A percentile compares a stretch with the other conserved stretches of the same genome.
Conservation (phyloP, 2,113 vertebrate species). For the Spilogale gracilis region DNA sequence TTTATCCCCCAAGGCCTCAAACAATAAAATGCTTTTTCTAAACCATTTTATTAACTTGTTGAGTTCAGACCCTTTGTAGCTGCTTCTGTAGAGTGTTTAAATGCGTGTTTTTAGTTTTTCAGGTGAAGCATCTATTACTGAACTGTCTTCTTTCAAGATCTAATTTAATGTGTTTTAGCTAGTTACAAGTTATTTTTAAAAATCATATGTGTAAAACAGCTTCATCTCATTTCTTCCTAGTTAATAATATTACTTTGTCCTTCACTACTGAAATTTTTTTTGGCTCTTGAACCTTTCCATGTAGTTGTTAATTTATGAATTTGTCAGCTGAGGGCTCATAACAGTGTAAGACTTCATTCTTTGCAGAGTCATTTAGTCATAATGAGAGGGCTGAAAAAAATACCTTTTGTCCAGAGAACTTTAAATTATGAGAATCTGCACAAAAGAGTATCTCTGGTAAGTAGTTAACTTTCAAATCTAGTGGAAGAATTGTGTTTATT, state of each 20-base stretch:
- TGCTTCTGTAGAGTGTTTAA: conserved; percentile 58
- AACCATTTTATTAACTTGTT: conserved; percentile 45
- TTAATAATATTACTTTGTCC: conserved; percentile 40
- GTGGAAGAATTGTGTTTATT: conserved; percentile 74
- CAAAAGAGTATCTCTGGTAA: conserved; percentile 74
- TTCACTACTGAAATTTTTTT: neutral
- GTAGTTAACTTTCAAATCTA: conserved; percentile 71
- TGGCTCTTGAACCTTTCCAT: neutral
- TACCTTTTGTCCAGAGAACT: conserved; percentile 38
- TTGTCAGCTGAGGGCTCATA: neutral
- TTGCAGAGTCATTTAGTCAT: conserved; percentile 12
- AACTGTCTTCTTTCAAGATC: conserved; percentile 58
- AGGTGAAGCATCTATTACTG: conserved; percentile 53
- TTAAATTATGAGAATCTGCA: conserved; percentile 67
- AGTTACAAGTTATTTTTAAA: conserved; percentile 58
- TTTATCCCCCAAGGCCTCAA: conserved; percentile 82
- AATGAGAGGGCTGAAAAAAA: neutral
- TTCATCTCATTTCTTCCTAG: neutral
- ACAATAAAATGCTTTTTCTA: conserved; percentile 70
- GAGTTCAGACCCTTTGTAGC: conserved; percentile 77
- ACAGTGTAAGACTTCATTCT: neutral
- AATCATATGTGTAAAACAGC: neutral
- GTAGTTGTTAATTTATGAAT: conserved; percentile 36
- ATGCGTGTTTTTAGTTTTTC: conserved; percentile 40
- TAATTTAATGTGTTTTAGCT: conserved; percentile 36